Conservation (phyloP, 2,113 vertebrate genomes). For the Amphiprion percula region DNA sequence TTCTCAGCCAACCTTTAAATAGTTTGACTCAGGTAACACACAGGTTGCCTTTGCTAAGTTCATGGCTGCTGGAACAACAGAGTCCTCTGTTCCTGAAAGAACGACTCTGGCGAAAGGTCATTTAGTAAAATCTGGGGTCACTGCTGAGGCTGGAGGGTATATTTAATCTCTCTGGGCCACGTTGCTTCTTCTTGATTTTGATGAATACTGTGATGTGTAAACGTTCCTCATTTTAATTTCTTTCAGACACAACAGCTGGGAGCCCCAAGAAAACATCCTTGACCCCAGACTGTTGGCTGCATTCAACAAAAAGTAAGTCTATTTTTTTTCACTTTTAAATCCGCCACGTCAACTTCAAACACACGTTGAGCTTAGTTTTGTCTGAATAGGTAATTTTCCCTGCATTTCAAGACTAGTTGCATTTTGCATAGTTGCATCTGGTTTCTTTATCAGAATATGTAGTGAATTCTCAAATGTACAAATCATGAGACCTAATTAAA, state of each 20-base stretch:
- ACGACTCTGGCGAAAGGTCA: background rate
- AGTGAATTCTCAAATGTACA: too few species aligned
- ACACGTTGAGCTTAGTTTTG: too few species aligned
- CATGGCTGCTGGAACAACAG: background rate
- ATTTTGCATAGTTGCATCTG: too few species aligned
- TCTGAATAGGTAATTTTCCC: too few species aligned
- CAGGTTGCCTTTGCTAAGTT: background rate
- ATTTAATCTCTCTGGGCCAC: background rate
- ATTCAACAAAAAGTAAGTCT: constrained; percentile 94
- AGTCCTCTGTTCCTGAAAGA: background rate
- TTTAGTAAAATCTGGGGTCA: background rate
- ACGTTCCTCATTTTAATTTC: constrained; percentile 4
- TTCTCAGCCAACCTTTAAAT: background rate
- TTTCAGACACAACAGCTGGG: constrained; percentile 99
- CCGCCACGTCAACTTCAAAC: too few species aligned
- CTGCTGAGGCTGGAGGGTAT: constrained; percentile 6
- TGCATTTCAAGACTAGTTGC: too few species aligned
- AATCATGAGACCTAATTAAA: too few species aligned
- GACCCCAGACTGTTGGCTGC: constrained; percentile 95
- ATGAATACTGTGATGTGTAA: background rate
- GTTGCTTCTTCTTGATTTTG: background rate
- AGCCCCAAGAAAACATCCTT: constrained; percentile 98
- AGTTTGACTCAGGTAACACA: background rate
- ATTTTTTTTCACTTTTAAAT: too few species aligned
- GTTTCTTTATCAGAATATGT: too few species aligned